Evolutionary conservation across 2,113 vertebrate species (phyloP).

Genomic region (Chelonoidis abingdonii): DNA sequence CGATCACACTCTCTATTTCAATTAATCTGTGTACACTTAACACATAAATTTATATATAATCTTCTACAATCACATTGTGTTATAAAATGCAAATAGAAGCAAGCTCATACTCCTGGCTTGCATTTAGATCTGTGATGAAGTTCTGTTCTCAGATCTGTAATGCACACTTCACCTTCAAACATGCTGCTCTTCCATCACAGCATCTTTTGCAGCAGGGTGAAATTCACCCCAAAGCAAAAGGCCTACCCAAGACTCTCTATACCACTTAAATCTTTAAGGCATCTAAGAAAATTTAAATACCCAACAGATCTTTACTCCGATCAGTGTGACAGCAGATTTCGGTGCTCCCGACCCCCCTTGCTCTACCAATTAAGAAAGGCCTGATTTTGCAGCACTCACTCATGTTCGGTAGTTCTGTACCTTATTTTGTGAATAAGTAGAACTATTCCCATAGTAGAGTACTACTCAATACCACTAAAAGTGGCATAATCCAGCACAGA

Average conservation of each 20-base stretch:
- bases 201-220: not conserved
- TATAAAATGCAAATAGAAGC: not conserved
- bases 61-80: not conserved
- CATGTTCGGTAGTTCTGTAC: not conserved
- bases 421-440: not conserved
- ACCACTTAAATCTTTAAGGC: fast-evolving
- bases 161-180: not conserved
- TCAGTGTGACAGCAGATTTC: not conserved
- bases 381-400: not conserved
- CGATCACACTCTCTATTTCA: fast-evolving
- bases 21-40: not conserved
- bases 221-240: not conserved
- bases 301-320: not conserved
- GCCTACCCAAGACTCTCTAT: not conserved
- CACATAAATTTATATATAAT: not conserved
- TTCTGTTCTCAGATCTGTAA: not conserved
- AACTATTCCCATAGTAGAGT: not conserved
- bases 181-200: not conserved
- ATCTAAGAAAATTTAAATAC: not conserved
- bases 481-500: not conserved
- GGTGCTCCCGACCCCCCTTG: fast-evolving
- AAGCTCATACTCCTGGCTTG: not conserved
- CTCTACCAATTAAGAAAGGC: not conserved
- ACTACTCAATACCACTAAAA: not conserved
- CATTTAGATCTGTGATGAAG: not conserved